Evolutionary conservation across 2,797 vertebrate species (phyloP).

Genomic region (Silurus aristotelis): DNA sequence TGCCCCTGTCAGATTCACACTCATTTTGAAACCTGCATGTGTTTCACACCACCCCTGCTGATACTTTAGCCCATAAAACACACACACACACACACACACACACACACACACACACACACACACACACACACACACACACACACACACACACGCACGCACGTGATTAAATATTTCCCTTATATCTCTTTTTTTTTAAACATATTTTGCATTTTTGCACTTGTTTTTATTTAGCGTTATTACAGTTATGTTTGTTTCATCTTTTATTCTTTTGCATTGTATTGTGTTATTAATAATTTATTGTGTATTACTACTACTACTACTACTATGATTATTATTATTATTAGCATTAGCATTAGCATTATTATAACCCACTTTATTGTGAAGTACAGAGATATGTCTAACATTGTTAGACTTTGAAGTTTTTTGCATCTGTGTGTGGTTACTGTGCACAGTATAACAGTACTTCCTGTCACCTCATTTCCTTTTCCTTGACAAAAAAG

Average conservation of each 20-base stretch:
- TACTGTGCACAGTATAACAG: not conserved
- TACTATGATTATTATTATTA: no score
- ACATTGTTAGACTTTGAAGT: not conserved
- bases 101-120: not conserved
- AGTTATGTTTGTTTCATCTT: no score
- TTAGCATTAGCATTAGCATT: no score
- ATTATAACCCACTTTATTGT: not conserved
- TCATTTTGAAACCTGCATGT: not conserved
- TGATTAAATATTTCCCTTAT: not conserved
- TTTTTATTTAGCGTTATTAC: not conserved
- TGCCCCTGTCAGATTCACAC: not conserved
- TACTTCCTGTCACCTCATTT: slow-evolving; percentile 28
- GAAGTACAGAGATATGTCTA: not conserved
- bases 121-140: not conserved
- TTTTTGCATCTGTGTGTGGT: not conserved
- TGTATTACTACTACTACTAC: no score
- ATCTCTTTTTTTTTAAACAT: no score
- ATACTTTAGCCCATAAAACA: not conserved
- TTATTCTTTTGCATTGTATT: no score
- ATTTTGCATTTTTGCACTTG: not conserved
- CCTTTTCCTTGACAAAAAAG: not conserved
- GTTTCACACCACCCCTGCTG: not conserved
- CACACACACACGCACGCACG: not conserved
- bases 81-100: no score
- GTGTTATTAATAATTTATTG: no score